Conservation (phyloP, 2,888 invertebrate species). For the Caenorhabditis imperialis region DNA sequence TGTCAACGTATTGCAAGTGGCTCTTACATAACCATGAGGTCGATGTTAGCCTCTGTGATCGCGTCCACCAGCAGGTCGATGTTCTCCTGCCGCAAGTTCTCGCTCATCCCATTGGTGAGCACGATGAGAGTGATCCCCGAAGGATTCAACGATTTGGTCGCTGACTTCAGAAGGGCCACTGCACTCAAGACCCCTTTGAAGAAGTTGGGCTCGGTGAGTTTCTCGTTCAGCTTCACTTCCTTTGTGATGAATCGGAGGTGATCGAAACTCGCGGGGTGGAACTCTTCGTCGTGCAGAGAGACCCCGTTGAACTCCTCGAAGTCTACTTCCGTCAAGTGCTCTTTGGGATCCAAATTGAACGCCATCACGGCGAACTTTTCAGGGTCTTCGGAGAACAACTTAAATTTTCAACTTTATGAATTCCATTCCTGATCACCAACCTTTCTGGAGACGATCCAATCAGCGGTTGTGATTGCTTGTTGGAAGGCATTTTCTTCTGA, state of each 20-base stretch:
- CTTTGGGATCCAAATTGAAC: slow-evolving; percentile 11
- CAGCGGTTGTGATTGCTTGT: slow-evolving; percentile 15
- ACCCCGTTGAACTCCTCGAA: slow-evolving; percentile 6
- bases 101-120: slow-evolving; percentile 27
- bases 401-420: too few relatives aligned
- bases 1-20: not conserved
- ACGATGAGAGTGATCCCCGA: slow-evolving; percentile 21
- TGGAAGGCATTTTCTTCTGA: slow-evolving; percentile 17
- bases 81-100: slow-evolving; percentile 20
- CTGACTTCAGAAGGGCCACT: not conserved
- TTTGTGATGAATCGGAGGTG: slow-evolving; percentile 24
- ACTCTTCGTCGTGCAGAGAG: not conserved
- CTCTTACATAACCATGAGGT: slow-evolving; percentile 29
- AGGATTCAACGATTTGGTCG: not conserved
- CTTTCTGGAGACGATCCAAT: slow-evolving; percentile 41
- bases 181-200: slow-evolving; percentile 12
- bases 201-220: not conserved
- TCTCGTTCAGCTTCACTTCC: slow-evolving; percentile 24
- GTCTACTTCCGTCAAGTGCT: not conserved
- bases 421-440: too few relatives aligned
- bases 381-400: slow-evolving; percentile 31
- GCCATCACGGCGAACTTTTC: slow-evolving; percentile 16
- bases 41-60: slow-evolving; percentile 2
- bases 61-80: slow-evolving; percentile 18
- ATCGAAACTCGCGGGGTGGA: slow-evolving; percentile 20